Percentiles rank a stretch among this genome's conserved stretches.
Conservation (phyloP, 2,888 invertebrate species). For the Blastobasis lacticolella region DNA sequence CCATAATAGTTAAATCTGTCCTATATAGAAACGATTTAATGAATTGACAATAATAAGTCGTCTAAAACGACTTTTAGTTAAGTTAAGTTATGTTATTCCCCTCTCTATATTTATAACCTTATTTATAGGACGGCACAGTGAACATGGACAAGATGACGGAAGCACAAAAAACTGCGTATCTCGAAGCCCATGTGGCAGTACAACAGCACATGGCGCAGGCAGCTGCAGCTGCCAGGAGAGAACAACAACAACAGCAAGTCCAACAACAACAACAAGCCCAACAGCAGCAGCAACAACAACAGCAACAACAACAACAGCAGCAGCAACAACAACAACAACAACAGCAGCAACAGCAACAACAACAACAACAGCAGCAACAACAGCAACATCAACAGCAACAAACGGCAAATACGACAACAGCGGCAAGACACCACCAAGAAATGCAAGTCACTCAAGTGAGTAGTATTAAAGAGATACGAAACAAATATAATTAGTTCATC, state of each 20-base stretch:
- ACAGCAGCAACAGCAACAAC: slow-evolving; percentile 39
- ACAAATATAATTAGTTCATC: too few species aligned
- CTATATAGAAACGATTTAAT: too few species aligned
- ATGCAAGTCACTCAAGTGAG: slow-evolving; percentile 61
- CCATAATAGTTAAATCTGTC: too few species aligned
- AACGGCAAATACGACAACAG: slow-evolving; percentile 45
- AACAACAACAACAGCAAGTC: slow-evolving; percentile 48
- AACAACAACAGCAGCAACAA: slow-evolving; percentile 49
- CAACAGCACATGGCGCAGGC: slow-evolving; percentile 86
- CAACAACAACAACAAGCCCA: slow-evolving; percentile 56
- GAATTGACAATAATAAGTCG: too few species aligned
- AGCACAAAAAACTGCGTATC: slow-evolving; percentile 82
- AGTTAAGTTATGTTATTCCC: not conserved
- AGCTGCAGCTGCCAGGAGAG: slow-evolving; percentile 70
- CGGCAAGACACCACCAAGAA: slow-evolving; percentile 65
- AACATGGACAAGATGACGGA: slow-evolving; percentile 86
- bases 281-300: slow-evolving; percentile 59
- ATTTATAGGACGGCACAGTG: slow-evolving; percentile 75
- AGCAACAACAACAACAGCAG: slow-evolving; percentile 50
- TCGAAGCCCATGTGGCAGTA: slow-evolving; percentile 83
- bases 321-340: slow-evolving; percentile 47
- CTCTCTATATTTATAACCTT: not conserved
- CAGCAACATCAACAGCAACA: slow-evolving; percentile 44
- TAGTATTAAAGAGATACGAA: too few species aligned
- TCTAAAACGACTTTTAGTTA: too few species aligned